Evolutionary conservation across 2,888 invertebrate species (phyloP), one percentile per base, ranked within the genome.

Genomic region (Drosophila prostipennis): DNA sequence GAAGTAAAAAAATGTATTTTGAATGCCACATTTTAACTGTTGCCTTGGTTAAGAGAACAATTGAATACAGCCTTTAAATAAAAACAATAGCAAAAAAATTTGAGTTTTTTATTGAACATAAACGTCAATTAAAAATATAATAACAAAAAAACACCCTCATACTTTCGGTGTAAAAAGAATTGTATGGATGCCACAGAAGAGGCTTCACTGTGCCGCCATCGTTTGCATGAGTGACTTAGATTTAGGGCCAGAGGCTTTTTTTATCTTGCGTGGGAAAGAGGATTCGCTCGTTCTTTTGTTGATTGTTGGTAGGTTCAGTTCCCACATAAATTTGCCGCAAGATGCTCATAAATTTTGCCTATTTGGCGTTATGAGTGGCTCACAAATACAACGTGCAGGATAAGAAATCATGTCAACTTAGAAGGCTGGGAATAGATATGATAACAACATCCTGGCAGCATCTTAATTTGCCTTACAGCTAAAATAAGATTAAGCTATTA

Each of bases 281-380:
- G 34, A 32, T 52, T 32, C 23, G 37, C 49, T 37, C 55, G 39
- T 59, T 63, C 45, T 49, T 49, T 53, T 53, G 54, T 56, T 49
- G 61, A 48, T 52, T 65, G 61, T 49, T 55, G 10, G 39, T 61
- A 43, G 57, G 40, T 53, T 63, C 51, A 57, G 40, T 53, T 63
- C 51, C 45, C 64, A 57, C 83, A 80, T 83, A 83, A 80, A 80
- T 80, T 72, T 60, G 59, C 72, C 76, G 64, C 76, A 78, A 80
- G 80, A 68, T 67, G 52, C 52, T 57, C 81, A 84, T 80, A 77
- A 78, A 78, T 84, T 80, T 29, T 7, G 51, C 34, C 56, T 42
- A 29, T 34, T 61, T 45, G 29, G 26, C 49, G 42, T 57, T 60
- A 45, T 70, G 69, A 72, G 76, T 61, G 61, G 56, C 36, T 13